These are phyloP conservation scores for Scaptomyza flava DNA, from an alignment of 2,888 invertebrate species.

Conservation along the genomic window DNA sequence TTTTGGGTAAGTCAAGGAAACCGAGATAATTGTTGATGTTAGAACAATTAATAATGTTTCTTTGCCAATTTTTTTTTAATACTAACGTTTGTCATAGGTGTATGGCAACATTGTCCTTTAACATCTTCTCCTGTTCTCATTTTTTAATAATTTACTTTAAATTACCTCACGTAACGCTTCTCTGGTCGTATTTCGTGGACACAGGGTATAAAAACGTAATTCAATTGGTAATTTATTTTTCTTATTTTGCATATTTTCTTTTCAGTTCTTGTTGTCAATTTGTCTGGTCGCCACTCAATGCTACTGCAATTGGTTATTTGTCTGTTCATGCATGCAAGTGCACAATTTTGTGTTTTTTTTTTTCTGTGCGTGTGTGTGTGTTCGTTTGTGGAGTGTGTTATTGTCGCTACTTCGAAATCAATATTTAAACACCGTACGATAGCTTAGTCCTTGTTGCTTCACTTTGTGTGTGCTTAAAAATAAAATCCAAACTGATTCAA, in stretches of 20 bases:
- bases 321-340: neutral
- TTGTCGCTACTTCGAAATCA: slow-evolving; percentile 70
- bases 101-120: neutral
- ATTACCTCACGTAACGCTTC: no score
- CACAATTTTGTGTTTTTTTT: neutral
- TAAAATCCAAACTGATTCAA: slow-evolving; percentile 79
- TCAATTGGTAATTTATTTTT: slow-evolving; percentile 44
- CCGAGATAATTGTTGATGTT: no score
- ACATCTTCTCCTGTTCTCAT: neutral
- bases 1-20: no score
- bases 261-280: slow-evolving; percentile 47
- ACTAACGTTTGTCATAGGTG: no score
- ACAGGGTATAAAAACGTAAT: slow-evolving; percentile 49
- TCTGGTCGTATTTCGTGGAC: no score
- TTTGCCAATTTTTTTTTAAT: no score
- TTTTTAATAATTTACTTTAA: no score
- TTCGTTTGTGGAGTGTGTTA: slow-evolving; percentile 33
- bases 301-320: slow-evolving; percentile 10
- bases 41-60: no score
- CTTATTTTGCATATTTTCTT: slow-evolving; percentile 7
- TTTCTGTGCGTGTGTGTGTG: slow-evolving; percentile 2
- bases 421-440: slow-evolving; percentile 73
- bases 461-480: slow-evolving; percentile 69
- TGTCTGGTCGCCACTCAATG: slow-evolving; percentile 27
- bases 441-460: slow-evolving; percentile 67